These are phyloP conservation scores for Syngnathus rostellatus DNA, from an alignment of 2,797 vertebrate species.

Conservation along the genomic window DNA sequence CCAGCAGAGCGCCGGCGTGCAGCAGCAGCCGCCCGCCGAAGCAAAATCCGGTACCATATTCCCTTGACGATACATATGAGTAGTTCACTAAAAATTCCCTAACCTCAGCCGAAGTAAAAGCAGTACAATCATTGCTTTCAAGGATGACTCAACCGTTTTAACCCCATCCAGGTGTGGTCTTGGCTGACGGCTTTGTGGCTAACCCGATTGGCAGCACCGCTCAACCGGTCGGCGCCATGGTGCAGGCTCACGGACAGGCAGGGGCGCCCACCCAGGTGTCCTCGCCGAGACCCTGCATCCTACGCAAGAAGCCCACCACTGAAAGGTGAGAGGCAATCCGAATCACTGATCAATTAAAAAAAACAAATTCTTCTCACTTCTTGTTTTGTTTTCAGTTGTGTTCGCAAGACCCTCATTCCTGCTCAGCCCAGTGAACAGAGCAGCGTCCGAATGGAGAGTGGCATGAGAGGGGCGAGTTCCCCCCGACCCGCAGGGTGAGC, in stretches of 20 bases:
- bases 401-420: slow-evolving; percentile 90
- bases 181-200: slow-evolving; percentile 89
- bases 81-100: not conserved
- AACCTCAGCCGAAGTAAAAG: not conserved
- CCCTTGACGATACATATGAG: no score
- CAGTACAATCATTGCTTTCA: not conserved
- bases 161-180: slow-evolving; percentile 73
- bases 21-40: slow-evolving; percentile 75
- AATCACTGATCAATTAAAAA: no score
- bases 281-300: slow-evolving; percentile 92
- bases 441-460: slow-evolving; percentile 76
- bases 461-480: slow-evolving; percentile 83
- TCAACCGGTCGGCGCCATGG: slow-evolving; percentile 84
- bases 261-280: slow-evolving; percentile 82
- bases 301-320: slow-evolving; percentile 89
- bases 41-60: slow-evolving; percentile 78
- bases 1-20: slow-evolving; percentile 78
- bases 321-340: slow-evolving; percentile 74
- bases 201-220: slow-evolving; percentile 85
- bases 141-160: not conserved
- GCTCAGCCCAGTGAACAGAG: slow-evolving; percentile 79
- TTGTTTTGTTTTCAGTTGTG: slow-evolving; percentile 60
- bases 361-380: not conserved
- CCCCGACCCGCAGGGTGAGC: slow-evolving; percentile 88
- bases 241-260: slow-evolving; percentile 86